A percentile compares a stretch with the other conserved stretches of the same genome.
These are phyloP conservation scores for Pangasius krempfi DNA, from an alignment of 2,797 vertebrate genomes.

Conservation along the genomic window DNA sequence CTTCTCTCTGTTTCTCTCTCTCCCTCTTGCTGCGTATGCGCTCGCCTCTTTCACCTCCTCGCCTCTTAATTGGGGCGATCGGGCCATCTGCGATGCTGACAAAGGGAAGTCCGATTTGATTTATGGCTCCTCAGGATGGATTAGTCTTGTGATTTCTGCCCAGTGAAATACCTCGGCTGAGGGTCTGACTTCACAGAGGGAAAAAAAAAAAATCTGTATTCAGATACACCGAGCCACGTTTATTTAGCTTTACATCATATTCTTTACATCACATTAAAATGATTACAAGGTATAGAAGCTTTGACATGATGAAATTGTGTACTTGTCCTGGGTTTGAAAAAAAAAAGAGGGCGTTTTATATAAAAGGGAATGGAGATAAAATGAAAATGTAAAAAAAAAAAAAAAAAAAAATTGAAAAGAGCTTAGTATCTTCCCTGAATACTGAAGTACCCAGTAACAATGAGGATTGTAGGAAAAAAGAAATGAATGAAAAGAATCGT, in stretches of 20 bases:
- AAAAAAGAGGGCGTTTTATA: not conserved
- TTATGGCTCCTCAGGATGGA: conserved; percentile 73
- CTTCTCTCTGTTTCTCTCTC: conserved; percentile 26
- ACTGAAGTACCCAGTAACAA: conserved; percentile 19
- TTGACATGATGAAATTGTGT: not conserved
- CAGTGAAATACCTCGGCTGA: conserved; percentile 47
- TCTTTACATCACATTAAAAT: not conserved
- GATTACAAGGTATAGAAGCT: conserved; percentile 2
- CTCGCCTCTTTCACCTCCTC: conserved; percentile 52
- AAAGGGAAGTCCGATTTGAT: conserved; percentile 76
- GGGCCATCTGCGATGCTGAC: conserved; percentile 76
- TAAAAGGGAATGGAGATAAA: conserved; percentile 1
- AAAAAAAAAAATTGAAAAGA: not conserved
- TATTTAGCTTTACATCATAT: not conserved
- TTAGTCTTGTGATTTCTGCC: conserved; percentile 67
- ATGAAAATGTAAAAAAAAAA: not conserved
- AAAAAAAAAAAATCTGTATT: conserved; percentile 28
- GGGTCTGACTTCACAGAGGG: conserved; percentile 29
- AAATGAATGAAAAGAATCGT: not conserved
- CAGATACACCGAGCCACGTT: not conserved
- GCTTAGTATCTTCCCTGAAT: conserved; percentile 28
- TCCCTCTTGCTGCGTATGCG: conserved; percentile 37
- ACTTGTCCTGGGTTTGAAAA: not conserved
- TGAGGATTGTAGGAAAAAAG: not conserved
- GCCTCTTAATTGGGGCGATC: conserved; percentile 73